phyloP scores from a whole-genome alignment of 2,888 invertebrate genomes.

The Cheilosia grossa region DNA sequence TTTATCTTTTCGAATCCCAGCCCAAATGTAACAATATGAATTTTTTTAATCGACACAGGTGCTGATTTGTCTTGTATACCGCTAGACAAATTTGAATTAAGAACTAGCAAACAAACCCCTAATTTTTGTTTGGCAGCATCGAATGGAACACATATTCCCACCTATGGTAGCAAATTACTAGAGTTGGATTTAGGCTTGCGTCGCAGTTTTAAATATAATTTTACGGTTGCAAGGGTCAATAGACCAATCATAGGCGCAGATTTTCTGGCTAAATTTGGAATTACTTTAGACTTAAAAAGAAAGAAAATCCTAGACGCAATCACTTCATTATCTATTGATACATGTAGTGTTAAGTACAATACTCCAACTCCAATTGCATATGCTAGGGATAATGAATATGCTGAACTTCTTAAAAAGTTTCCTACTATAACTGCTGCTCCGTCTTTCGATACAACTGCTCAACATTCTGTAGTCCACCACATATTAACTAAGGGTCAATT shows the following conservation, averaged over 20 bases:
- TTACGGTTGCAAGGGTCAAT: too few relatives aligned
- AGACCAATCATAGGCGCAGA: too few relatives aligned
- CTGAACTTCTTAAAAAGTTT: constrained; percentile 16
- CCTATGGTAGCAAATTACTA: neutral
- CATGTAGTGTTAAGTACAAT: constrained; percentile 5
- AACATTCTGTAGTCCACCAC: constrained; percentile 11
- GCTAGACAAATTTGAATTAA: too few relatives aligned
- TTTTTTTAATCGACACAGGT: neutral
- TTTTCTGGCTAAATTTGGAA: too few relatives aligned
- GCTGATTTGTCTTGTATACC: neutral
- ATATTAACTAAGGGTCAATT: too few relatives aligned
- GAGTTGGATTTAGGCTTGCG: neutral
- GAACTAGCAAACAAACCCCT: too few relatives aligned
- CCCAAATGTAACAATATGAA: too few relatives aligned
- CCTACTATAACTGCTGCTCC: constrained; percentile 14
- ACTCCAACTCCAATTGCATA: constrained; percentile 16
- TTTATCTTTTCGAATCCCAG: too few relatives aligned
- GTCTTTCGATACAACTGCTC: constrained; percentile 16
- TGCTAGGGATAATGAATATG: neutral
- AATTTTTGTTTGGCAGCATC: too few relatives aligned
- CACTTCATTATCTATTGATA: constrained; percentile 9
- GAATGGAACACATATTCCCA: too few relatives aligned
- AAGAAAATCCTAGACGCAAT: constrained; percentile 15
- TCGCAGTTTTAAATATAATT: too few relatives aligned
- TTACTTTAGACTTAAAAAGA: neutral